Evolutionary conservation across 2,888 invertebrate genomes (phyloP).

Genomic region (Ormia ochracea): DNA sequence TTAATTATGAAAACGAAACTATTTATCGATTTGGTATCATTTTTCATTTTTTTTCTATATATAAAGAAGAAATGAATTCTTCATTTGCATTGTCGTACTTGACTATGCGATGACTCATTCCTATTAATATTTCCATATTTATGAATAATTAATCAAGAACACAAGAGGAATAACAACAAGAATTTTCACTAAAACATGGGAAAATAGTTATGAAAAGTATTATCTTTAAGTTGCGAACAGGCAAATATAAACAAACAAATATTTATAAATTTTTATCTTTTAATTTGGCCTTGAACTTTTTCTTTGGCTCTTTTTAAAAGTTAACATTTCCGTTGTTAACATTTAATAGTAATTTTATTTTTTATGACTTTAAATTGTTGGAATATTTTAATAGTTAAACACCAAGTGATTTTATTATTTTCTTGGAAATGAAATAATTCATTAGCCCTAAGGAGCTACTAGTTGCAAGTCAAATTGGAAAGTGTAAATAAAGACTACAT

Average conservation of each 20-base stretch:
- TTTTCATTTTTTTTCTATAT: too few species aligned
- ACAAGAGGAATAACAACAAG: not conserved
- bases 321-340: not conserved
- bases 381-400: not conserved
- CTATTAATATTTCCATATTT: too few species aligned
- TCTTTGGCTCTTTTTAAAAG: not conserved
- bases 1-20: too few species aligned
- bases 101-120: too few species aligned
- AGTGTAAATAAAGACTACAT: not conserved
- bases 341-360: not conserved
- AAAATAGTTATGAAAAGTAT: not conserved
- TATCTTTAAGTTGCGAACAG: not conserved
- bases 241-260: not conserved
- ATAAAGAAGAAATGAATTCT: too few species aligned
- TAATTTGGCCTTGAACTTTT: conserved; percentile 11
- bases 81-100: too few species aligned
- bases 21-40: too few species aligned
- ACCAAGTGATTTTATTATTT: not conserved
- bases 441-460: not conserved
- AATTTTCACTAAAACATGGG: not conserved
- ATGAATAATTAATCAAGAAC: not conserved
- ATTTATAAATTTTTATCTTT: not conserved
- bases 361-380: not conserved
- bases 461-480: not conserved
- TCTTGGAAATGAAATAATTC: not conserved